These are phyloP conservation scores for Baccha elongata DNA, from an alignment of 2,888 invertebrate genomes.

Conservation along the genomic window DNA sequence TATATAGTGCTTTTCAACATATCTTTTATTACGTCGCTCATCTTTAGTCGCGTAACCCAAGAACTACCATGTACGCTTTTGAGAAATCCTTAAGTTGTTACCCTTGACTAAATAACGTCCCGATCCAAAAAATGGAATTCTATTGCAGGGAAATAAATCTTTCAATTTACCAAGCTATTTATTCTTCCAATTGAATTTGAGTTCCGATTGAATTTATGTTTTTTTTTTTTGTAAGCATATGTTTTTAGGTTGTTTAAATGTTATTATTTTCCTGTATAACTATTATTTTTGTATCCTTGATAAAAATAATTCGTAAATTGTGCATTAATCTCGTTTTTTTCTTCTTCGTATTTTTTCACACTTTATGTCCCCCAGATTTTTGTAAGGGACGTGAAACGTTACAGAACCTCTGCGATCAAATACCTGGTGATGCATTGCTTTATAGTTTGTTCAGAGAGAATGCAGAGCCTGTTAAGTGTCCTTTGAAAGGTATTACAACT, in stretches of 20 bases:
- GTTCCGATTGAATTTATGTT: neutral
- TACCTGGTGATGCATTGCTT: slow-evolving; percentile 93
- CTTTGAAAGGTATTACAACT: slow-evolving; percentile 84
- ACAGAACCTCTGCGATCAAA: slow-evolving; percentile 91
- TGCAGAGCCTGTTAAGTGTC: slow-evolving; percentile 94
- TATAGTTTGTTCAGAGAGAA: slow-evolving; percentile 95
- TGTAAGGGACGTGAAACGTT: slow-evolving; percentile 86
- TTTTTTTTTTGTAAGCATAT: neutral
- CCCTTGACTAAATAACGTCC: no score
- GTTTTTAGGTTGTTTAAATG: slow-evolving; percentile 2
- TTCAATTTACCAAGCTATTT: no score
- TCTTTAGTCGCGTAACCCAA: no score
- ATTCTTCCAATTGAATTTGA: neutral
- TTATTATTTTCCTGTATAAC: slow-evolving; percentile 16
- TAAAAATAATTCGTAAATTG: slow-evolving; percentile 73
- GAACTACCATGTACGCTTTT: no score
- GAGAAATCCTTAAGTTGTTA: no score
- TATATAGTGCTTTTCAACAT: no score
- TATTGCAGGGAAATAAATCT: no score
- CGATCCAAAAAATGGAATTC: no score
- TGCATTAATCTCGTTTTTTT: slow-evolving; percentile 81
- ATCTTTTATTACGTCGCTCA: no score
- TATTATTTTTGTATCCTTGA: slow-evolving; percentile 17
- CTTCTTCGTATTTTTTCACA: slow-evolving; percentile 77
- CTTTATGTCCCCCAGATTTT: slow-evolving; percentile 83